These are phyloP conservation scores for Pyrrhosoma nymphula DNA, from an alignment of 2,888 invertebrate genomes.

Conservation along the genomic window DNA sequence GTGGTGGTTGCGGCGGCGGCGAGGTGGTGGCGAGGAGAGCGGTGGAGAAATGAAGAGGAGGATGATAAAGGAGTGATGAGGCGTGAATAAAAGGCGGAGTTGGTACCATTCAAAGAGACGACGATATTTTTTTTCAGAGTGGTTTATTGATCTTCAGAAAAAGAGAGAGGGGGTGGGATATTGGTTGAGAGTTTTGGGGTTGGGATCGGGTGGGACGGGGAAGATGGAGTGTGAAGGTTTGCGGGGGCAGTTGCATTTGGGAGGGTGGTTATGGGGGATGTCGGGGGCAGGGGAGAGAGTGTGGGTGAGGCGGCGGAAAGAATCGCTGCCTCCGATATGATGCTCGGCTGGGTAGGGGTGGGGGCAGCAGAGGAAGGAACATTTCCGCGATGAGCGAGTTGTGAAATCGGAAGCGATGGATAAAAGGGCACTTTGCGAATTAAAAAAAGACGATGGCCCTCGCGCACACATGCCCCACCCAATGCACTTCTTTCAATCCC, in stretches of 20 bases:
- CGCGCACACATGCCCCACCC: not conserved
- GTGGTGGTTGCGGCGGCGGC: not conserved
- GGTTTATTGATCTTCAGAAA: conserved; percentile 51
- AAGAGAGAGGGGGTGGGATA: not conserved
- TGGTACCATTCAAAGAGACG: conserved; percentile 59
- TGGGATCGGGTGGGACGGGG: not conserved
- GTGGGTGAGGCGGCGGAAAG: not conserved
- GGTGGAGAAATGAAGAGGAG: conserved; percentile 19
- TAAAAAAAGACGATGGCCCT: not conserved
- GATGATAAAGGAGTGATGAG: conserved; percentile 62
- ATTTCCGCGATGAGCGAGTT: conserved; percentile 8
- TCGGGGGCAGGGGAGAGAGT: not conserved
- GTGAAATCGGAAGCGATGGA: conserved; percentile 47
- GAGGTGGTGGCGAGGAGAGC: not conserved
- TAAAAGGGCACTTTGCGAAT: conserved; percentile 60
- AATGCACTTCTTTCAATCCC: not conserved
- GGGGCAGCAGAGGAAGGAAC: not conserved
- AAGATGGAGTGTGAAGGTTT: not conserved
- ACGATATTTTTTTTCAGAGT: conserved; percentile 58
- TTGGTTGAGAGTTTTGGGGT: not conserved
- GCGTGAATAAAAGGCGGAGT: conserved; percentile 64
- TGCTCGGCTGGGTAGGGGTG: not conserved
- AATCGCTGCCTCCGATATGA: not conserved
- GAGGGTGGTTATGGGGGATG: not conserved
- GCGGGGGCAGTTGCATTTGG: not conserved